Evolutionary conservation across 2,888 invertebrate genomes (phyloP).

Genomic region (Cephus pygmeus): DNA sequence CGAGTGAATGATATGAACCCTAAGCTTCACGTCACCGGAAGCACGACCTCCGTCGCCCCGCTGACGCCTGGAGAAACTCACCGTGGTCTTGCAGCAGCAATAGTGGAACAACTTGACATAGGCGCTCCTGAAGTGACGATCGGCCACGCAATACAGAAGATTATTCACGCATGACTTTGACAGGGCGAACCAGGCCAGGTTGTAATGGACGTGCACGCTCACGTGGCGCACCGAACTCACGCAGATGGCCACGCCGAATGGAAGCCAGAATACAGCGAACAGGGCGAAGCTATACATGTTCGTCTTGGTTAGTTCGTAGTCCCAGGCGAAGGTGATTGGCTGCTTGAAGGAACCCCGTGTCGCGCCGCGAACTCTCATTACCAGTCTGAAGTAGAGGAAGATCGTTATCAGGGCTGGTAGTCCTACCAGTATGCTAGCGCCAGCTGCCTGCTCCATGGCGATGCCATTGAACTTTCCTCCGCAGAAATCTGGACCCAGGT

Average conservation of each 20-base stretch:
- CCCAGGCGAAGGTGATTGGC: slow-evolving; percentile 73
- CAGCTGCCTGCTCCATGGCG: slow-evolving; percentile 70
- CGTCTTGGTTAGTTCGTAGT: slow-evolving; percentile 72
- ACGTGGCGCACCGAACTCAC: slow-evolving; percentile 68
- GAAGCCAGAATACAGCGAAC: slow-evolving; percentile 76
- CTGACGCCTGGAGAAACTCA: slow-evolving; percentile 74
- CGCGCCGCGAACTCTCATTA: slow-evolving; percentile 68
- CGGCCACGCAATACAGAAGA: slow-evolving; percentile 74
- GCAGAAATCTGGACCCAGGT: slow-evolving; percentile 78
- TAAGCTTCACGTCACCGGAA: slow-evolving; percentile 71
- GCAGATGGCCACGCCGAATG: slow-evolving; percentile 74
- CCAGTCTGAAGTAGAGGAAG: slow-evolving; percentile 69
- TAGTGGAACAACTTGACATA: slow-evolving; percentile 82
- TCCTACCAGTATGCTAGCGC: slow-evolving; percentile 71
- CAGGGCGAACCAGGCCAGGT: slow-evolving; percentile 77
- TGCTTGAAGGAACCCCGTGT: slow-evolving; percentile 73
- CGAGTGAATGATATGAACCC: slow-evolving; percentile 80
- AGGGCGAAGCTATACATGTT: slow-evolving; percentile 75
- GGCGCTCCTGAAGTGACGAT: slow-evolving; percentile 77
- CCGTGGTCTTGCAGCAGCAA: slow-evolving; percentile 83
- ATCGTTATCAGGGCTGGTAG: slow-evolving; percentile 71
- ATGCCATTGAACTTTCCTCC: slow-evolving; percentile 69
- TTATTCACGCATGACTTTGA: slow-evolving; percentile 77
- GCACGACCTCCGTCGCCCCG: slow-evolving; percentile 68
- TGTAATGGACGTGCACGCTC: slow-evolving; percentile 72